Evolutionary conservation across 1,140 invertebrate species (phyloP).

Genomic region (Gryon sp.): DNA sequence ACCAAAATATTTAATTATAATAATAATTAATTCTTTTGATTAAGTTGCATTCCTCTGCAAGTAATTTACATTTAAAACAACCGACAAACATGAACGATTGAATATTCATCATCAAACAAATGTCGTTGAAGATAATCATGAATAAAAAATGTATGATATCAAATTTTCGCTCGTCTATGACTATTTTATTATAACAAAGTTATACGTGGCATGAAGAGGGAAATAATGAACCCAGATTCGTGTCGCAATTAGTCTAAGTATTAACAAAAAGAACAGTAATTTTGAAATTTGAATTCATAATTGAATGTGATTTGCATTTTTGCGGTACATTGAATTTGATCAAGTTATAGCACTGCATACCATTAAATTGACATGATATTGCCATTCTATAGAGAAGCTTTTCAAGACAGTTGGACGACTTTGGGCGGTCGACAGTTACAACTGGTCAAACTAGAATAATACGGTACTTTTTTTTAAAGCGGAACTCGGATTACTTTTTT

Average conservation of each 20-base stretch:
- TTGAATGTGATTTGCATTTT: slow-evolving; percentile 37
- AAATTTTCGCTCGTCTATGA: slow-evolving; percentile 20
- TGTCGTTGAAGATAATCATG: slow-evolving; percentile 24
- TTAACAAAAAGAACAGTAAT: slow-evolving; percentile 36
- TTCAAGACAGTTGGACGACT: slow-evolving; percentile 5
- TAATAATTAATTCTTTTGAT: no score
- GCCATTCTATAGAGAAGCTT: slow-evolving; percentile 14
- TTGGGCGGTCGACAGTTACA: slow-evolving; percentile 14
- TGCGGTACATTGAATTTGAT: neutral
- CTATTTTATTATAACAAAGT: slow-evolving; percentile 40
- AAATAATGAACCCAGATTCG: slow-evolving; percentile 37
- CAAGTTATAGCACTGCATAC: slow-evolving; percentile 2
- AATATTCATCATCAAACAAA: slow-evolving; percentile 11
- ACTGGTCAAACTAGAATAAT: slow-evolving; percentile 42
- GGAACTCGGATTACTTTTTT: slow-evolving; percentile 9
- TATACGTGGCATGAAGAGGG: slow-evolving; percentile 13
- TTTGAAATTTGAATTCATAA: slow-evolving; percentile 34
- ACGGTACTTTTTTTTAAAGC: slow-evolving; percentile 42
- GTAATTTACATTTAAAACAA: no score
- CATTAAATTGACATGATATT: slow-evolving; percentile 18
- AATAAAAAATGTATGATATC: slow-evolving; percentile 21
- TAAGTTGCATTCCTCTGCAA: no score
- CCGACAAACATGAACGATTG: no score
- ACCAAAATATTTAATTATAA: no score
- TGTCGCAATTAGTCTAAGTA: slow-evolving; percentile 39